A percentile compares a stretch with the other conserved stretches of the same genome.
These are phyloP conservation scores for Phaonia tiefii DNA, from an alignment of 2,888 invertebrate genomes.

Conservation along the genomic window DNA sequence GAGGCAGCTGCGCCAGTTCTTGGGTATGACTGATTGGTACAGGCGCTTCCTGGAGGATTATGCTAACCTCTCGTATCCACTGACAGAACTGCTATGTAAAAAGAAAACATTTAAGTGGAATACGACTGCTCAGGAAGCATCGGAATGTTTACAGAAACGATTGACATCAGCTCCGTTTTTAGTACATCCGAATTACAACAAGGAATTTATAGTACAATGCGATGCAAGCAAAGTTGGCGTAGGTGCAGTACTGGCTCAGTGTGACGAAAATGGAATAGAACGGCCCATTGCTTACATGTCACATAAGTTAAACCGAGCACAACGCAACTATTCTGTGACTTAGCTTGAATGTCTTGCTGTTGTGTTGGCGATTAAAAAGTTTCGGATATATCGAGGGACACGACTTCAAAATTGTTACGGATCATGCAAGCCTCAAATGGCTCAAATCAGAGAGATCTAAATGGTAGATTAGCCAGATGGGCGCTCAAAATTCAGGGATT, in stretches of 20 bases:
- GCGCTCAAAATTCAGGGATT: constrained; percentile 27
- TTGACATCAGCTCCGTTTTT: constrained; percentile 32
- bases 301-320: not conserved
- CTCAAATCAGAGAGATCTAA: constrained; percentile 3
- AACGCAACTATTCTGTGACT: not conserved
- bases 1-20: constrained; percentile 34
- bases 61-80: too few relatives aligned
- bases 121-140: not conserved
- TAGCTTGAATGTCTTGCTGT: not conserved
- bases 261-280: constrained; percentile 48
- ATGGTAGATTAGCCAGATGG: constrained; percentile 36
- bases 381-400: too few relatives aligned
- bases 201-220: constrained; percentile 52
- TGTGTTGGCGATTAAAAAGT: too few relatives aligned
- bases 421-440: not conserved
- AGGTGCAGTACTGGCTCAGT: constrained; percentile 27
- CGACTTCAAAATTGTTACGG: too few relatives aligned
- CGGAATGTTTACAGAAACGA: too few relatives aligned
- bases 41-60: constrained; percentile 35
- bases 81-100: too few relatives aligned
- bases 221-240: constrained; percentile 44
- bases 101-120: too few relatives aligned
- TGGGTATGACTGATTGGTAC: constrained; percentile 42
- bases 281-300: not conserved
- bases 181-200: constrained; percentile 41